These are phyloP conservation scores for Leucoraja ocellata DNA, from an alignment of 2,797 vertebrate genomes.

Conservation along the genomic window DNA sequence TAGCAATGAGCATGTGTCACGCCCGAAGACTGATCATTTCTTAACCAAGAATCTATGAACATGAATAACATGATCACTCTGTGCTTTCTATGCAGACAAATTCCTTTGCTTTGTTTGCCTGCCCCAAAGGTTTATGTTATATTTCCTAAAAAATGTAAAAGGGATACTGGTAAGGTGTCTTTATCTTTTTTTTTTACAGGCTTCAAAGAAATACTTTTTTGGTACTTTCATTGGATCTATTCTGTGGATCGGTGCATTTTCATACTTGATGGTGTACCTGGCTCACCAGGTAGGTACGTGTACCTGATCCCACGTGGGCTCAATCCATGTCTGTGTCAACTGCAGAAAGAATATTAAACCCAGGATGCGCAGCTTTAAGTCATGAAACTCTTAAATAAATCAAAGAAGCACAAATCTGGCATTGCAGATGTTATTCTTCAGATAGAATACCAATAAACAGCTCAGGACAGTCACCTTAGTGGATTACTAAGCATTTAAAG, in stretches of 20 bases:
- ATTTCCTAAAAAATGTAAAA: background rate
- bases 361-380: background rate
- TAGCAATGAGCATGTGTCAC: background rate
- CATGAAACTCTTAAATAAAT: background rate
- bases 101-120: too few relatives aligned
- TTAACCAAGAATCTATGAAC: too few relatives aligned
- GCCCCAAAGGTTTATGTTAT: background rate
- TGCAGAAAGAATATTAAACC: background rate
- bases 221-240: conserved; percentile 85
- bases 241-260: conserved; percentile 81
- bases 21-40: background rate
- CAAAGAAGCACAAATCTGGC: background rate
- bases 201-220: conserved; percentile 72
- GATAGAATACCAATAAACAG: background rate
- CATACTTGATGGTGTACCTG: conserved; percentile 98
- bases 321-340: background rate
- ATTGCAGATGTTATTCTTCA: background rate
- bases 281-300: conserved; percentile 79
- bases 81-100: background rate
- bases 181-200: conserved; percentile 53
- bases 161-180: background rate
- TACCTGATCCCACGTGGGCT: background rate
- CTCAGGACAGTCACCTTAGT: background rate
- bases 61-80: too few relatives aligned
- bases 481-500: background rate